Evolutionary conservation across 2,888 invertebrate species (phyloP), one percentile per base, ranked within the genome.

Genomic region (Netelia melanura): DNA sequence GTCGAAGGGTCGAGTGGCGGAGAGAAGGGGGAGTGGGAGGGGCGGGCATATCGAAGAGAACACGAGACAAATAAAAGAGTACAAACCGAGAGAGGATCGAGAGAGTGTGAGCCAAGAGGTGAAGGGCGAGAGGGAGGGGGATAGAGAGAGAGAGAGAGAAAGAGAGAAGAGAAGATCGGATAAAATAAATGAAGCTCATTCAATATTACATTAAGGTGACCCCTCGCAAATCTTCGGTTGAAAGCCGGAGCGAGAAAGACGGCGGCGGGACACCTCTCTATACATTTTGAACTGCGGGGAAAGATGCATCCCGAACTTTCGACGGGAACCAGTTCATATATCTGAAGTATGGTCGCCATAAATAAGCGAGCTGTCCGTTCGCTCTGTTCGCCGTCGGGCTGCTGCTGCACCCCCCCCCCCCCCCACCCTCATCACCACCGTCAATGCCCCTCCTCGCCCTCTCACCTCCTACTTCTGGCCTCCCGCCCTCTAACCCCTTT

Each of bases 251-350:
- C 87, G 89, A 84, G 84, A 84, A 85, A 83, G 81, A 79, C 77
- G 82, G 58, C 58, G 58, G 75, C 87, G 85, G 88, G 88, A 90
- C 88, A 89, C 89, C 87, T 88, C 91, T 91, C 92, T 91, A 92
- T 92, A 93, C 92, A 93, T 93, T 93, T 93, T 91, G 88, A 92
- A 92, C 91, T 90, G 85, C 82, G 82, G 80, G 92, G 91, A 92
- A 92, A 93, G 93, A 93, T 91, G 93, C 91, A 90, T 93, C 93
- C 93, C 91, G 91, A 93, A 93, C 92, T 93, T 93, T 93, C 92
- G 93, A 93, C 93, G 92, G 92, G 92, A 92, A 93, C 93, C 93
- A 93, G 93, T 93, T 93, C 93, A 93, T 93, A 93, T 93, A 93
- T 93, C 93, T 93, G 91, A 93, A 92, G 93, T 93, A 93, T 93